These are phyloP conservation scores for Papilio dardanus DNA, from an alignment of 1,140 invertebrate species.

Conservation along the genomic window DNA sequence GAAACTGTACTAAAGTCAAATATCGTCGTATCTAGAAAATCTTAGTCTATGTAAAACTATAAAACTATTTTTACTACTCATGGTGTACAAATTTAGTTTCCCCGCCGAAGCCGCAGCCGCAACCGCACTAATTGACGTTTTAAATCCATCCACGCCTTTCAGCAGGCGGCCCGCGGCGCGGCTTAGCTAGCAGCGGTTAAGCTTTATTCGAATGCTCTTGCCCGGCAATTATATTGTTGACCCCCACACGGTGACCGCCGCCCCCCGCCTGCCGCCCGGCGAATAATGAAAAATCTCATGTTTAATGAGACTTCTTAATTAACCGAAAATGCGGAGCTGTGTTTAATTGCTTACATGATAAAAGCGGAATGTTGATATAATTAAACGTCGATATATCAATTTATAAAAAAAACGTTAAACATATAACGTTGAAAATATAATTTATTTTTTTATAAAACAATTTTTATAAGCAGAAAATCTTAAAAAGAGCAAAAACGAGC, in stretches of 20 bases:
- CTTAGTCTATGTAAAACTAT: slow-evolving; percentile 40
- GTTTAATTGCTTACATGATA: not conserved
- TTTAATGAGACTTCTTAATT: slow-evolving; percentile 33
- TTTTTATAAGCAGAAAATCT: not conserved
- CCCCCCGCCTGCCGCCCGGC: not conserved
- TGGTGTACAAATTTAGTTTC: slow-evolving; percentile 53
- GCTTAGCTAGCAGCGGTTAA: slow-evolving; percentile 42
- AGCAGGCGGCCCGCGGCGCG: slow-evolving; percentile 32
- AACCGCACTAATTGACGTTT: slow-evolving; percentile 59
- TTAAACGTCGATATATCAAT: not conserved
- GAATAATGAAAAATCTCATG: slow-evolving; percentile 20
- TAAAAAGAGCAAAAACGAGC: not conserved
- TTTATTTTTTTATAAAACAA: not conserved
- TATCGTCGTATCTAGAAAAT: slow-evolving; percentile 40
- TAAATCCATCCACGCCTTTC: slow-evolving; percentile 59
- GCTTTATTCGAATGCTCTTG: slow-evolving; percentile 52
- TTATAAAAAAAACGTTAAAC: too few relatives aligned
- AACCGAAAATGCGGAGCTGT: not conserved
- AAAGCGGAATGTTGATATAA: not conserved
- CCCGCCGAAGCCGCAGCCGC: slow-evolving; percentile 32
- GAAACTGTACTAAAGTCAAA: slow-evolving; percentile 5
- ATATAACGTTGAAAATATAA: too few relatives aligned
- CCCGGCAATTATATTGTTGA: slow-evolving; percentile 38
- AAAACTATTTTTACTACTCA: slow-evolving; percentile 55
- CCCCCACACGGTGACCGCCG: not conserved